Conservation (phyloP, 2,113 vertebrate species). For the Bubo blakistoni region DNA sequence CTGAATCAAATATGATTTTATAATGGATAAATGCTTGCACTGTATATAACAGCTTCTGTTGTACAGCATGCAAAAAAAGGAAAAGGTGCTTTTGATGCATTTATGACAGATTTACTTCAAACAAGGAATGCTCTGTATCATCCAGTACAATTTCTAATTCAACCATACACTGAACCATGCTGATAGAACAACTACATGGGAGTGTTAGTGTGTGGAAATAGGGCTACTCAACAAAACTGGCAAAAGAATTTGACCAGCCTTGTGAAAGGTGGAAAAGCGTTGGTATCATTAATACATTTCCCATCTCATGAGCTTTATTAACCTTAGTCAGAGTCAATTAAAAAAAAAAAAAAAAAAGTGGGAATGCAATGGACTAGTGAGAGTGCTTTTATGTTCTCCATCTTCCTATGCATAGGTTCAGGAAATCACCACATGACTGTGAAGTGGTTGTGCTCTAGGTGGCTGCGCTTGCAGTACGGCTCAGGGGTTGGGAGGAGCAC, state of each 20-base stretch:
- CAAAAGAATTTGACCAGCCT: background rate
- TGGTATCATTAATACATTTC: background rate
- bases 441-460: background rate
- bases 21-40: background rate
- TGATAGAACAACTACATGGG: background rate
- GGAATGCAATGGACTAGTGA: background rate
- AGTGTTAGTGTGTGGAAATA: background rate
- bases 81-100: background rate
- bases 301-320: background rate
- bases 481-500: background rate
- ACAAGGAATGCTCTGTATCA: background rate
- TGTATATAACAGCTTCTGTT: background rate
- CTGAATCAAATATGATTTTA: background rate
- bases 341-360: background rate
- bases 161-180: background rate
- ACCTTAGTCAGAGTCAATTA: background rate
- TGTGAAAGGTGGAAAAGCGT: background rate
- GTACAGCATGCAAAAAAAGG: background rate
- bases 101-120: background rate
- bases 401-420: background rate
- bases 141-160: background rate
- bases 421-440: background rate
- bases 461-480: background rate
- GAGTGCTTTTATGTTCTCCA: background rate
- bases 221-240: background rate